These are phyloP conservation scores for Apteryx owenii DNA, from an alignment of 2,113 vertebrate species.

Conservation along the genomic window DNA sequence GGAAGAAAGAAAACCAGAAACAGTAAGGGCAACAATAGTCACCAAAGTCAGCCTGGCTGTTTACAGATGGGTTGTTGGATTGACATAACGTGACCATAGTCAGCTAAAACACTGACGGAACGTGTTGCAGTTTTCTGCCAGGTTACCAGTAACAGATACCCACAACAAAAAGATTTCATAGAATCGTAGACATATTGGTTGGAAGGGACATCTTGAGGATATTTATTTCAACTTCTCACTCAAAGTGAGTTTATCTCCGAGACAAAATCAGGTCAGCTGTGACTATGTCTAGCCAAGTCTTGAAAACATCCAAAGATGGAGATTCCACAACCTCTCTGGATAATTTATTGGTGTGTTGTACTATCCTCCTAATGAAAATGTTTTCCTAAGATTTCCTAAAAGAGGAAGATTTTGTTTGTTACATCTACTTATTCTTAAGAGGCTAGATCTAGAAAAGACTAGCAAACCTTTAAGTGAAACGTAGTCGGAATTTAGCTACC, in stretches of 20 bases:
- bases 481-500: neutral
- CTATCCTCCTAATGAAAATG: neutral
- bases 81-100: neutral
- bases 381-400: neutral
- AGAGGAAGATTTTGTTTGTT: neutral
- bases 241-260: rapidly evolving
- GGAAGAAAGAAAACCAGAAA: neutral
- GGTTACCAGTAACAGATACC: neutral
- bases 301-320: neutral
- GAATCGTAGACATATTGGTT: neutral
- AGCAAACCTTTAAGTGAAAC: neutral
- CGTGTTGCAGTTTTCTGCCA: neutral
- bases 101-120: neutral
- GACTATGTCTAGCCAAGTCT: neutral
- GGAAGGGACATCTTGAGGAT: neutral
- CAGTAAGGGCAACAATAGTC: neutral
- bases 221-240: neutral
- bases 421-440: neutral
- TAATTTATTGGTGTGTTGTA: neutral
- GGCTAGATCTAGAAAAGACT: neutral
- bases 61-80: neutral
- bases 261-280: neutral
- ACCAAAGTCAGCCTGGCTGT: neutral
- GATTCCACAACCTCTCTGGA: rapidly evolving
- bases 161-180: neutral